phyloP scores from a whole-genome alignment of 2,888 invertebrate genomes.

The Caenorhabditis wallacei region DNA sequence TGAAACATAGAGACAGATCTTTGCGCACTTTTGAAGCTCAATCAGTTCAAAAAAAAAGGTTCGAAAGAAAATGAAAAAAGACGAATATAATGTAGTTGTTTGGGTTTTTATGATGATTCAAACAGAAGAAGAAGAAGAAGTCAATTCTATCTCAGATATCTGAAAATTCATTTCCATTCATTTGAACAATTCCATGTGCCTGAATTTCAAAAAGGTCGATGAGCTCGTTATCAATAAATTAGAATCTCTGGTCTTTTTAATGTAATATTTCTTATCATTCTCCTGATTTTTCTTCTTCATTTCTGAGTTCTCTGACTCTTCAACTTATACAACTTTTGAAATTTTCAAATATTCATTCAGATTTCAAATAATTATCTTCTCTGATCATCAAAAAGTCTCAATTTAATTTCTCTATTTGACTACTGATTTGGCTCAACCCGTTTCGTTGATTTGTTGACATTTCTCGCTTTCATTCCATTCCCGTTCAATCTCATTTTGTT shows the following conservation, averaged over 20 bases:
- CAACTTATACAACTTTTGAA: too few species aligned
- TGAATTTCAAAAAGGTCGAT: too few species aligned
- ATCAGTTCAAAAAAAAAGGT: not conserved
- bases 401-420: slow-evolving; percentile 14
- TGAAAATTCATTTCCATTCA: too few species aligned
- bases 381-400: slow-evolving; percentile 3
- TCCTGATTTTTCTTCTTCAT: too few species aligned
- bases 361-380: not conserved
- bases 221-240: too few species aligned
- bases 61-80: not conserved
- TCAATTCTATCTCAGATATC: too few species aligned
- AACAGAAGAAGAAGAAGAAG: too few species aligned
- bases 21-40: not conserved
- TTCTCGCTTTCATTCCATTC: not conserved
- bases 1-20: not conserved
- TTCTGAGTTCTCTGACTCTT: too few species aligned
- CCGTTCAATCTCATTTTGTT: not conserved
- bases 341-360: not conserved
- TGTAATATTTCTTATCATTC: too few species aligned
- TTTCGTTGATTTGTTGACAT: slow-evolving; percentile 29
- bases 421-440: slow-evolving; percentile 5
- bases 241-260: too few species aligned
- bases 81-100: not conserved
- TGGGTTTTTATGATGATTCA: too few species aligned
- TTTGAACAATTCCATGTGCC: too few species aligned